Base-by-base conservation (phyloP, 2,888 invertebrate species). In the Ectemnius cavifrons region DNA sequence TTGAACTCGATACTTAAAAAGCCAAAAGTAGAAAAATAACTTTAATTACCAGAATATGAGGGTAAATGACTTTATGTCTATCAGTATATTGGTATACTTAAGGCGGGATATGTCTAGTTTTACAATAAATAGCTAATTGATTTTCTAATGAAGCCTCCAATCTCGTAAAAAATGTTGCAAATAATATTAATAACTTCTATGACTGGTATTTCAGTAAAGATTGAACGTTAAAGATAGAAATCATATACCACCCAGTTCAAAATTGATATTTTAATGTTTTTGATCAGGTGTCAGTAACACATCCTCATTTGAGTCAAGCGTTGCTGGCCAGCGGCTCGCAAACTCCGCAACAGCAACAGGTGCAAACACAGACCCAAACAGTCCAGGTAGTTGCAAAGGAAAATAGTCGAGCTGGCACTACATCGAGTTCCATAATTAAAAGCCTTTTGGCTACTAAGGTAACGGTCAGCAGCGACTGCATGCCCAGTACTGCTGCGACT, bases 391-490 rank as follows among this genome's bases (percentile, higher is more conserved):
- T 90, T 71, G 83, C 88, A 73, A 88, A 88, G 75, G 89, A 91
- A 73, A 90, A 91, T 74, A 86, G 88, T 68, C 84, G 89, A 75
- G 84, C 87, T 81, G 90, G 91, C 80, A 89, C 92, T 79, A 93
- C 94, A 71, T 94, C 94, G 88, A 95, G 97, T 66, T 96, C 97
- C 74, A 93, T 98, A 85, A 98, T 98, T 91, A 98, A 98, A 92
- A 97, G 97, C 92, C 93, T 98, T 83, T 92, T 98, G 91, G 98
- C 98, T 86, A 97, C 96, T 92, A 98, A 98, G 95, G 97, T 97
- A 93, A 93, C 91, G 80, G 85, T 89, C 88, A 89, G 90, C 89
- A 89, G 93, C 92, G 93, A 93, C 91, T 92, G 92, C 92, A 92
- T 92, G 90, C 89, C 90, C 88, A 87, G 88, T 85, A 88, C 88